Conservation (phyloP, 2,113 vertebrate genomes). For the Erpornis zantholeuca region DNA sequence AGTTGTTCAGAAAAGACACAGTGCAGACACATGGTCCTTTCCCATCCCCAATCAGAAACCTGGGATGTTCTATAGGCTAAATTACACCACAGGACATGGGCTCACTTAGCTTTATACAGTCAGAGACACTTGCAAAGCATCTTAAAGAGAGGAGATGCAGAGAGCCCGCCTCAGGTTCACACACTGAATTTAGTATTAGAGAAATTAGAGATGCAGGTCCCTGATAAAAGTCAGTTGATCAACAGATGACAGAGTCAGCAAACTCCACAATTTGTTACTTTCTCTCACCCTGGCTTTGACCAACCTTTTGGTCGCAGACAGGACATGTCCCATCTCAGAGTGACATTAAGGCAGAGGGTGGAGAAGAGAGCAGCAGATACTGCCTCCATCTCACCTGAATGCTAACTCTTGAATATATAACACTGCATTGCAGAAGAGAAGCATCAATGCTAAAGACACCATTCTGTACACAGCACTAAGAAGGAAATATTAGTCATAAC, state of each 20-base stretch:
- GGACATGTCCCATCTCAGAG: background rate
- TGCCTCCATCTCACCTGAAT: background rate
- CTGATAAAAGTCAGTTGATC: background rate
- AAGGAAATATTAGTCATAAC: background rate
- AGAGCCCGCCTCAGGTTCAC: background rate
- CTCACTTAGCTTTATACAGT: background rate
- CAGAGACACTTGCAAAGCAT: background rate
- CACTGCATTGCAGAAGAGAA: background rate
- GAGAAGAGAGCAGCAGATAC: background rate
- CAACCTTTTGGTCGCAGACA: background rate
- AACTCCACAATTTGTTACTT: background rate
- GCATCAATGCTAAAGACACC: background rate
- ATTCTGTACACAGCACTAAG: background rate
- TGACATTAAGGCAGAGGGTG: background rate
- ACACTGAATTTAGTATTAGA: background rate
- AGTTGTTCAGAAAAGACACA: background rate
- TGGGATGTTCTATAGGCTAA: background rate
- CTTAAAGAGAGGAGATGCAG: background rate
- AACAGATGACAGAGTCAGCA: background rate
- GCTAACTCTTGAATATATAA: background rate
- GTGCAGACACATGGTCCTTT: background rate
- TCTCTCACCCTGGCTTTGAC: background rate
- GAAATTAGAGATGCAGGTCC: background rate
- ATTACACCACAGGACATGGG: background rate
- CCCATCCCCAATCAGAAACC: rapidly evolving